Percentiles rank a stretch among this genome's conserved stretches.
These are phyloP conservation scores for Ophion obscuratus DNA, from an alignment of 2,888 invertebrate genomes.

Conservation along the genomic window DNA sequence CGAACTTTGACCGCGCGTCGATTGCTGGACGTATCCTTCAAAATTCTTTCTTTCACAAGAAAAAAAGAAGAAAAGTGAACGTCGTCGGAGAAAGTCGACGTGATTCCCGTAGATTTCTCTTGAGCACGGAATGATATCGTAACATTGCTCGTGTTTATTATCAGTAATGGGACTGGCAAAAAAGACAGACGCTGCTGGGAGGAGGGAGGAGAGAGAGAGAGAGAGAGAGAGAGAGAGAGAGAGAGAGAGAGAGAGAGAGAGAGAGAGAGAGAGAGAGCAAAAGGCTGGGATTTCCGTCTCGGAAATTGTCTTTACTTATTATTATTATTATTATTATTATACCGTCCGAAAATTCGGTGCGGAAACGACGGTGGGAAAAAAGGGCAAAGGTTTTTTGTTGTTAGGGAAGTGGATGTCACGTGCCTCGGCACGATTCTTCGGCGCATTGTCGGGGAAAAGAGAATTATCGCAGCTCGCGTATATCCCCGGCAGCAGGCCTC, in stretches of 20 bases:
- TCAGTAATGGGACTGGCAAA: not conserved
- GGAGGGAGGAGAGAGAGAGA: not conserved
- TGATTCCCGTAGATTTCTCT: no score
- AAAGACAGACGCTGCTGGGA: not conserved
- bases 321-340: constrained; percentile 17
- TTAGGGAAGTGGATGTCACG: constrained; percentile 47
- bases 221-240: not conserved
- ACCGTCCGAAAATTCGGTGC: not conserved
- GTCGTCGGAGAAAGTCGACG: no score
- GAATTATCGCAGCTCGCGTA: not conserved
- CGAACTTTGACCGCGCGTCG: no score
- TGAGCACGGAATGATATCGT: no score
- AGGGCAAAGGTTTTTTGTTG: constrained; percentile 1
- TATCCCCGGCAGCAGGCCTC: not conserved
- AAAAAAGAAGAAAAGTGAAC: no score
- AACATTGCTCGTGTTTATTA: no score
- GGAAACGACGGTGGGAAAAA: not conserved
- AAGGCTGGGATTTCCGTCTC: not conserved
- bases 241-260: not conserved
- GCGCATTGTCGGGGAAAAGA: not conserved
- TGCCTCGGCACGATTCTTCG: constrained; percentile 18
- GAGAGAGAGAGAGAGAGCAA: not conserved
- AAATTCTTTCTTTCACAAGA: no score
- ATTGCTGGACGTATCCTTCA: no score
- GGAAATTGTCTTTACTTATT: no score